phyloP scores from a whole-genome alignment of 2,113 vertebrate species.

The Strix aluco region DNA sequence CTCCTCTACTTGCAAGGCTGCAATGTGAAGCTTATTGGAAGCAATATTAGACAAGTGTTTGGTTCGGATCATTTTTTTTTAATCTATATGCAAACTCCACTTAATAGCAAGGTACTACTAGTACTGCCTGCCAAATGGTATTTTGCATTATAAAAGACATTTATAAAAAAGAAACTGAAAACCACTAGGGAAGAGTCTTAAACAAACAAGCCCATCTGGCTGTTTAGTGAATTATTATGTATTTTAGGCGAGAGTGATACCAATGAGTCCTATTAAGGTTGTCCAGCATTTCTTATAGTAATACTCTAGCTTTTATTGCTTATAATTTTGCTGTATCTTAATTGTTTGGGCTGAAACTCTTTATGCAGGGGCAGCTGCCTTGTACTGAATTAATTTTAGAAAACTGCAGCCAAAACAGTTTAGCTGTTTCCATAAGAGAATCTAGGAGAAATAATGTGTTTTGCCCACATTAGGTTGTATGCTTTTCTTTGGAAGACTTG shows the following conservation, averaged over 20 bases:
- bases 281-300: constrained; percentile 17
- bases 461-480: background rate
- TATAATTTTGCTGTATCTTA: constrained; percentile 18
- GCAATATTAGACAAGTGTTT: background rate
- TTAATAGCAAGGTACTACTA: background rate
- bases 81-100: background rate
- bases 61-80: background rate
- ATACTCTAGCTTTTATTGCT: background rate
- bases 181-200: constrained; percentile 22
- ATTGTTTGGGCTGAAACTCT: constrained; percentile 19
- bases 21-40: background rate
- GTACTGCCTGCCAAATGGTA: constrained; percentile 5
- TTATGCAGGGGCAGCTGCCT: constrained; percentile 14
- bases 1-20: background rate
- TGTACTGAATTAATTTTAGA: constrained; percentile 6
- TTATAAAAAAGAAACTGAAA: background rate
- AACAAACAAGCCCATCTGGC: constrained; percentile 56
- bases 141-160: constrained; percentile 18
- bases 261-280: background rate
- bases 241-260: background rate
- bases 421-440: background rate
- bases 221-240: constrained; percentile 39
- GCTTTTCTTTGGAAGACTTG: background rate
- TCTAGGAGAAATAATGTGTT: background rate
- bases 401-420: constrained; percentile 4